These are phyloP conservation scores for Trachymyrmex cornetzi DNA, from an alignment of 1,140 invertebrate species.

Conservation along the genomic window DNA sequence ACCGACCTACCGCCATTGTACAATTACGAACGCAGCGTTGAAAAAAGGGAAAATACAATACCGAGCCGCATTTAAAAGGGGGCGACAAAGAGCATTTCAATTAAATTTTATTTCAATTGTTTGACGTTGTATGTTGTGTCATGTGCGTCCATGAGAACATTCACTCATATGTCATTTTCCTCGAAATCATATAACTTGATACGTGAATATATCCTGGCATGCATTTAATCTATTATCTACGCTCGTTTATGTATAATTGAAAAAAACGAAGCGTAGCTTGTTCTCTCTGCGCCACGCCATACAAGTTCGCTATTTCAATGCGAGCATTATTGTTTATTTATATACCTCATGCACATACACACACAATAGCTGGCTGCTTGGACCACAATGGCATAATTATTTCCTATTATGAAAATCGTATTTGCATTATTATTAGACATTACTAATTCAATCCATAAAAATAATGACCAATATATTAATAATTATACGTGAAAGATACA, in stretches of 20 bases:
- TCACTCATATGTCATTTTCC: conserved; percentile 26
- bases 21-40: conserved; percentile 49
- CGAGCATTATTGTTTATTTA: conserved; percentile 38
- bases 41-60: conserved; percentile 10
- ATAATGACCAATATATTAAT: background rate
- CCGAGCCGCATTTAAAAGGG: conserved; percentile 39
- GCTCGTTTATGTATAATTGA: background rate
- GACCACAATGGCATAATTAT: conserved; percentile 16
- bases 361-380: conserved; percentile 19
- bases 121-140: conserved; percentile 28
- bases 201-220: conserved; percentile 3
- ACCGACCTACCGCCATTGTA: conserved; percentile 42
- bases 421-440: conserved; percentile 25
- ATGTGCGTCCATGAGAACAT: background rate
- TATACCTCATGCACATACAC: background rate
- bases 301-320: conserved; percentile 1
- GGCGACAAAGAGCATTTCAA: conserved; percentile 51
- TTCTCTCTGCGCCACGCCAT: background rate
- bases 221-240: conserved; percentile 41
- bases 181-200: conserved; percentile 17
- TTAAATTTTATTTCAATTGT: conserved; percentile 62
- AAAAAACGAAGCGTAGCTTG: conserved; percentile 10
- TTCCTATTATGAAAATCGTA: conserved; percentile 39
- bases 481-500: background rate
- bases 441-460: conserved; percentile 27